Evolutionary conservation across 2,888 invertebrate species (phyloP).

Genomic region (Dysmachus trigonus): DNA sequence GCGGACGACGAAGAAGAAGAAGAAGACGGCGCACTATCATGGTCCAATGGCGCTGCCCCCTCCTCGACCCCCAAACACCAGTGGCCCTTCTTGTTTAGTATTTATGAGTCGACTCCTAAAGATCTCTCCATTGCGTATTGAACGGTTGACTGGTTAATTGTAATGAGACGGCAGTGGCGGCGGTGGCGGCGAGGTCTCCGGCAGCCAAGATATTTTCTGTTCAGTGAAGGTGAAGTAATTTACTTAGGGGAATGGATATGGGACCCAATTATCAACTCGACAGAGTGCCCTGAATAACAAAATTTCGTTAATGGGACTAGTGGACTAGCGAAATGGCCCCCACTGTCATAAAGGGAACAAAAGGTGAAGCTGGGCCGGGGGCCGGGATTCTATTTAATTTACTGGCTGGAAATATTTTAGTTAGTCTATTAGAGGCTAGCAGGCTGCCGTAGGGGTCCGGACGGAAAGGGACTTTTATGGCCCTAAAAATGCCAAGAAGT

Average conservation of each 20-base stretch:
- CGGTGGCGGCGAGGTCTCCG: neutral
- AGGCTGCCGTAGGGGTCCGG: neutral
- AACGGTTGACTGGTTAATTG: constrained; percentile 43
- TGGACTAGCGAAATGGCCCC: constrained; percentile 34
- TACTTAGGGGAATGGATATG: constrained; percentile 43
- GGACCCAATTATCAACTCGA: constrained; percentile 41
- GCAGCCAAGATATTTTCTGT: constrained; percentile 23
- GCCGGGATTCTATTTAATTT: constrained; percentile 35
- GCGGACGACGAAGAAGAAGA: neutral
- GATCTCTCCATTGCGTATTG: constrained; percentile 38
- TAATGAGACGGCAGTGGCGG: constrained; percentile 17
- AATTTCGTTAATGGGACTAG: constrained; percentile 37
- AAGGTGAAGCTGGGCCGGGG: constrained; percentile 17
- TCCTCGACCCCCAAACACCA: neutral
- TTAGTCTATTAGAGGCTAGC: constrained; percentile 7
- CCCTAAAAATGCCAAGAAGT: neutral
- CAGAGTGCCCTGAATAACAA: constrained; percentile 39
- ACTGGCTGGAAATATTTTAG: constrained; percentile 31
- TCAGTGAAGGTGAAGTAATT: constrained; percentile 41
- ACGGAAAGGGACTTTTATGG: neutral
- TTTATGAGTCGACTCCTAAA: constrained; percentile 38
- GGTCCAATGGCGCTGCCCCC: neutral
- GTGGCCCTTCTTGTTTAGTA: constrained; percentile 33
- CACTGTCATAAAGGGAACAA: constrained; percentile 37
- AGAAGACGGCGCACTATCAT: neutral